Evolutionary conservation across 2,113 vertebrate species (phyloP).

Genomic region (Salvelinus sp.): DNA sequence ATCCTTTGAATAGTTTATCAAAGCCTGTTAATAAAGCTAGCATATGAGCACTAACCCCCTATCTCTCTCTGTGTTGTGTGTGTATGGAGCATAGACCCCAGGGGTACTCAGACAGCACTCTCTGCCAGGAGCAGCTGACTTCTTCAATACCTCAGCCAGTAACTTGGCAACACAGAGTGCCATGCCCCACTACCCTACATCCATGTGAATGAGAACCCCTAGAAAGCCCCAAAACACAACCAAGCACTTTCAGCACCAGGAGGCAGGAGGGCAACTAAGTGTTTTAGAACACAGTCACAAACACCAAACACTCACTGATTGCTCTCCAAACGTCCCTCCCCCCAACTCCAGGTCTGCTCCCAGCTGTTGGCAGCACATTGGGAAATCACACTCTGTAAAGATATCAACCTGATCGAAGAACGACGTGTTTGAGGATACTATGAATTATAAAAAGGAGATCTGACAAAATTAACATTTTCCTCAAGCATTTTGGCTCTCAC

Average conservation of each 20-base stretch:
- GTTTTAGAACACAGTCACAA: conserved; percentile 35
- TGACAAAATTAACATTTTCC: background rate
- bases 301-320: conserved; percentile 24
- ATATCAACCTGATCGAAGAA: background rate
- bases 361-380: conserved; percentile 18
- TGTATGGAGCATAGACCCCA: background rate
- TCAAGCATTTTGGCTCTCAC: background rate
- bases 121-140: conserved; percentile 58
- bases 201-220: conserved; percentile 32
- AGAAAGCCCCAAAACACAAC: conserved; percentile 33
- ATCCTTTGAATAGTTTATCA: conserved; percentile 27
- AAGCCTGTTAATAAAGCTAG: background rate
- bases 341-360: background rate
- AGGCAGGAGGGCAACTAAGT: background rate
- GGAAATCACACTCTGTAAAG: conserved; percentile 31
- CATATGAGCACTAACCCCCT: too few species aligned
- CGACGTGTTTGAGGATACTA: background rate
- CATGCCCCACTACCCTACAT: conserved; percentile 71
- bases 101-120: conserved; percentile 14
- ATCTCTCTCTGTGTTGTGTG: background rate
- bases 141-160: conserved; percentile 51
- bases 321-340: background rate
- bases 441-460: background rate
- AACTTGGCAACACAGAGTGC: conserved; percentile 65
- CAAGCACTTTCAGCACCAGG: conserved; percentile 36